Base-by-base conservation (phyloP, 2,797 vertebrate species). In the Phalloptychus januarius region DNA sequence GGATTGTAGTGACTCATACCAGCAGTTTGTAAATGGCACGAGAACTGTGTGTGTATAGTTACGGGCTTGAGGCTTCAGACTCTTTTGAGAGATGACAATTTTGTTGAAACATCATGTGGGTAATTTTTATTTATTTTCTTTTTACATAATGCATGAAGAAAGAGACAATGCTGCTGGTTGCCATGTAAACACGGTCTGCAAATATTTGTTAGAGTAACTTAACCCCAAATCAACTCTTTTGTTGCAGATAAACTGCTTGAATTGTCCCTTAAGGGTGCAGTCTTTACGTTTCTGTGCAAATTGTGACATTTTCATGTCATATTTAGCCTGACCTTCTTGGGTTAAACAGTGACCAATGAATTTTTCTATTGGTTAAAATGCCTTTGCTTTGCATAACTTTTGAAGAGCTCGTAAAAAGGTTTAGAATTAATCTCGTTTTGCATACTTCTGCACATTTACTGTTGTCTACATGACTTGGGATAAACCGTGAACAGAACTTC, bases 1-100 rank as follows among this genome's bases (percentile, higher is more conserved):
- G 63, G 77, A 33, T 76, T 85, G 78, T 69, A 25, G 46, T 45
- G 74, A 82, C 50, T 83, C 79, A 87, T 78, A 88, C 77, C 73
- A 82, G 63, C 76, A 78, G 84, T 77, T 82, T 85, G 81, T 84
- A 82, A 87, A 81, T 72, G 72, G 69, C 70, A 48, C 36, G 40
- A 71, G 65, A 85, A 87, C 36, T 78, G 75, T 82, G 74, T 61
- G 76, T 75, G 71, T 44, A 33, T 33, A 63, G 73, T 65, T n/a
- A 31, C 25, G 33, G 45, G 69, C 50, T 70, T 58, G 75, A 63
- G 28, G 71, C 75, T 67, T 40, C 44, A 74, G 75, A 80, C 71
- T 86, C 88, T 75, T 90, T 67, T 38, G 83, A 85, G 86, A 88
- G 67, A 84, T 81, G 81, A 72, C 54, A 83, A 81, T 80, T 31